A percentile compares a stretch with the other conserved stretches of the same genome.
phyloP scores from a whole-genome alignment of 2,888 invertebrate species.

The Artemia sinica region DNA sequence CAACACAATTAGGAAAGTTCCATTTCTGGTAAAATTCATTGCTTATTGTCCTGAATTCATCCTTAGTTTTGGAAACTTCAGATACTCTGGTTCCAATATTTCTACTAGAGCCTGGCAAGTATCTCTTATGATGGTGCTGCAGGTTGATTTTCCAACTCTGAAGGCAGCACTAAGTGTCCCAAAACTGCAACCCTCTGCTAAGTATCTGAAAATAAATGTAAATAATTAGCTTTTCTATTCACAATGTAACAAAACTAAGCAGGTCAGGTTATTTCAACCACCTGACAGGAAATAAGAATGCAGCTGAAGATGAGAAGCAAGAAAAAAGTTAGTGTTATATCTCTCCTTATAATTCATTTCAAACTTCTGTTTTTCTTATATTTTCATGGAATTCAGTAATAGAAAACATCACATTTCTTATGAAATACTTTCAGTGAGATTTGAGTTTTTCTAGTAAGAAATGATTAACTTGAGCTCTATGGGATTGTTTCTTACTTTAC shows the following conservation, averaged over 20 bases:
- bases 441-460: too few relatives aligned
- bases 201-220: background rate
- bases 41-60: background rate
- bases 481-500: too few relatives aligned
- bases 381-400: too few relatives aligned
- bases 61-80: background rate
- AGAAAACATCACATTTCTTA: too few relatives aligned
- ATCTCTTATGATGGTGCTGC: background rate
- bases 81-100: background rate
- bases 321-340: too few relatives aligned
- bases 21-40: background rate
- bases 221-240: background rate
- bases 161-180: conserved; percentile 8
- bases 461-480: too few relatives aligned
- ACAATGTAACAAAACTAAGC: background rate
- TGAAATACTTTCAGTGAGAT: too few relatives aligned
- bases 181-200: conserved; percentile 5
- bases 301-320: too few relatives aligned
- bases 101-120: background rate
- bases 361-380: too few relatives aligned
- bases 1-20: background rate
- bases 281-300: background rate
- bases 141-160: background rate
- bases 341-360: too few relatives aligned
- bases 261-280: background rate